Evolutionary conservation across 2,888 invertebrate species (phyloP).

Genomic region (Fragum fragum): DNA sequence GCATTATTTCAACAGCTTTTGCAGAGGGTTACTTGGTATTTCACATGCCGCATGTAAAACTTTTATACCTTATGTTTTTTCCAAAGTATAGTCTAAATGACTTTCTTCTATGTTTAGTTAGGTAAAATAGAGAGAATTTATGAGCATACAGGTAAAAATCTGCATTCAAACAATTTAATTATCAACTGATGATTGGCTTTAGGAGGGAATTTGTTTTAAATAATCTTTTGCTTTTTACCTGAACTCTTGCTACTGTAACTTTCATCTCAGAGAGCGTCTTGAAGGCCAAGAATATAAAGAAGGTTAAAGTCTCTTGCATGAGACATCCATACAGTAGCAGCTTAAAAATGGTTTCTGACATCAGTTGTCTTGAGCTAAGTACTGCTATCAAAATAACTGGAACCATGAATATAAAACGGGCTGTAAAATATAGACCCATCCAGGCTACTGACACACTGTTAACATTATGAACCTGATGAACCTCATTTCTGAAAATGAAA

Average conservation of each 20-base stretch:
- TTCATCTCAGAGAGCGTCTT: conserved; percentile 8
- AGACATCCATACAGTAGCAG: not conserved
- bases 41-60: too few relatives aligned
- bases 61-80: too few relatives aligned
- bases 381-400: conserved; percentile 8
- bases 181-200: too few relatives aligned
- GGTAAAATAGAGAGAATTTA: too few relatives aligned
- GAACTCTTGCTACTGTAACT: conserved; percentile 2
- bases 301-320: conserved; percentile 7
- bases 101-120: too few relatives aligned
- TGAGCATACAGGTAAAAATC: too few relatives aligned
- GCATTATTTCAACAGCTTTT: too few relatives aligned
- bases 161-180: too few relatives aligned
- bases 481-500: conserved; percentile 7
- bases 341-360: not conserved
- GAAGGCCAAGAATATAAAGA: conserved; percentile 7
- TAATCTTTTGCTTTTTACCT: conserved; percentile 3
- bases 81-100: too few relatives aligned
- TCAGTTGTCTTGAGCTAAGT: not conserved
- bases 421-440: conserved; percentile 22
- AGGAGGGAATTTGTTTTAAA: too few relatives aligned
- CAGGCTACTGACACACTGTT: not conserved
- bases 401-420: not conserved
- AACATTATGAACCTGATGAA: not conserved
- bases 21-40: too few relatives aligned